phyloP scores from a whole-genome alignment of 2,113 vertebrate genomes.

The Sinocyclocheilus grahami region DNA sequence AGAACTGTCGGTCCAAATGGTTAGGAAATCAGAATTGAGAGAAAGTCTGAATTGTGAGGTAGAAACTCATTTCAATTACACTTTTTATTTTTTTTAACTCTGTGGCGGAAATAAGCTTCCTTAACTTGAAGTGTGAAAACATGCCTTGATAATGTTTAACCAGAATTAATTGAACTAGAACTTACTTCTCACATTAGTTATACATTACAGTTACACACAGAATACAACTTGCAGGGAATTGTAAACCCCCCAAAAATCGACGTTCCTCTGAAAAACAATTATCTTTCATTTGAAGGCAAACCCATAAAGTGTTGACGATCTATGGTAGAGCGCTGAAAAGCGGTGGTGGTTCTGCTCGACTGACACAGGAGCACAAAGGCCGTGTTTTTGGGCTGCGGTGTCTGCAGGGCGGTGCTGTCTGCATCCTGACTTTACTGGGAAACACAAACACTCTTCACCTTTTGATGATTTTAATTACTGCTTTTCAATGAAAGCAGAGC shows the following conservation, averaged over 20 bases:
- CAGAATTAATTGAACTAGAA: too few species aligned
- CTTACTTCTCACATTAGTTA: too few species aligned
- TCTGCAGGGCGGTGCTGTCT: constrained; percentile 44
- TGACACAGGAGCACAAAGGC: not conserved
- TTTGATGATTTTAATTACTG: constrained; percentile 82
- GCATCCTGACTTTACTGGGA: constrained; percentile 7
- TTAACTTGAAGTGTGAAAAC: not conserved
- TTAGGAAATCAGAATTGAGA: not conserved
- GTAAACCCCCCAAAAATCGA: too few species aligned
- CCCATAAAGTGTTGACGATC: not conserved
- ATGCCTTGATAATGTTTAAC: not conserved
- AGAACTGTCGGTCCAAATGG: too few species aligned
- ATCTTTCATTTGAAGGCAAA: not conserved
- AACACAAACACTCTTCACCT: constrained; percentile 67
- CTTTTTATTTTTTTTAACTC: not conserved
- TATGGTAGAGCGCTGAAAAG: not conserved
- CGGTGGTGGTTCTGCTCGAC: not conserved
- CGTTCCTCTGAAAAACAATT: not conserved
- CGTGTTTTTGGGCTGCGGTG: not conserved
- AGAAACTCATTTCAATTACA: not conserved
- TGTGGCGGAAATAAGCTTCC: not conserved
- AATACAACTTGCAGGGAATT: too few species aligned
- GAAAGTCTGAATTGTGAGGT: not conserved
- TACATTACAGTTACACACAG: too few species aligned
- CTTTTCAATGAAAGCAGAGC: constrained; percentile 69